These are phyloP conservation scores for Agriopis marginaria DNA, from an alignment of 2,888 invertebrate species.

Conservation along the genomic window DNA sequence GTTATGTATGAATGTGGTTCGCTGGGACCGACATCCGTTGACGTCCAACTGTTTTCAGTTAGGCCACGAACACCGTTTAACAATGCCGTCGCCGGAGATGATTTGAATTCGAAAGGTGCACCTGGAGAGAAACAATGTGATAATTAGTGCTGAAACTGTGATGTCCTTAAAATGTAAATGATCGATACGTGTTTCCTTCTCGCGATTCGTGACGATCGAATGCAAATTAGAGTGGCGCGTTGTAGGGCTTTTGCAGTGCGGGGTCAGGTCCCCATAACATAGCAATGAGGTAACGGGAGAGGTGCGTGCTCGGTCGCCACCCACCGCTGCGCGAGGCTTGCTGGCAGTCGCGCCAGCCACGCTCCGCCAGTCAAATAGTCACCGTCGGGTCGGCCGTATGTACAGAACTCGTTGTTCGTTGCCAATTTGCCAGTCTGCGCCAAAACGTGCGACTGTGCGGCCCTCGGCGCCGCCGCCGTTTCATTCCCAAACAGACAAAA, in stretches of 20 bases:
- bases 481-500: constrained; percentile 55
- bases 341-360: constrained; percentile 67
- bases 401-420: constrained; percentile 72
- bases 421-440: constrained; percentile 77
- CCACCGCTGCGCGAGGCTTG: constrained; percentile 81
- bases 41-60: constrained; percentile 79
- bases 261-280: constrained; percentile 81
- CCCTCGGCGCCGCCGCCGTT: constrained; percentile 64
- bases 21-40: constrained; percentile 73
- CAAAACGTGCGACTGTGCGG: constrained; percentile 74
- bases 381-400: constrained; percentile 77
- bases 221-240: constrained; percentile 61
- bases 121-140: constrained; percentile 58
- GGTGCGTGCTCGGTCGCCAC: constrained; percentile 80
- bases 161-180: constrained; percentile 30
- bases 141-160: constrained; percentile 50
- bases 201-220: constrained; percentile 48
- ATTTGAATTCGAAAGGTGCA: constrained; percentile 67
- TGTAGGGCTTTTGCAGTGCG: constrained; percentile 74
- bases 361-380: constrained; percentile 80
- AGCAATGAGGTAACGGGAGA: constrained; percentile 85
- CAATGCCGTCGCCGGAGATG: constrained; percentile 64
- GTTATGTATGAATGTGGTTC: constrained; percentile 73
- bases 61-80: constrained; percentile 65
- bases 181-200: constrained; percentile 36